These are phyloP conservation scores for Struthio camelus DNA, from an alignment of 2,113 vertebrate genomes.

Conservation along the genomic window DNA sequence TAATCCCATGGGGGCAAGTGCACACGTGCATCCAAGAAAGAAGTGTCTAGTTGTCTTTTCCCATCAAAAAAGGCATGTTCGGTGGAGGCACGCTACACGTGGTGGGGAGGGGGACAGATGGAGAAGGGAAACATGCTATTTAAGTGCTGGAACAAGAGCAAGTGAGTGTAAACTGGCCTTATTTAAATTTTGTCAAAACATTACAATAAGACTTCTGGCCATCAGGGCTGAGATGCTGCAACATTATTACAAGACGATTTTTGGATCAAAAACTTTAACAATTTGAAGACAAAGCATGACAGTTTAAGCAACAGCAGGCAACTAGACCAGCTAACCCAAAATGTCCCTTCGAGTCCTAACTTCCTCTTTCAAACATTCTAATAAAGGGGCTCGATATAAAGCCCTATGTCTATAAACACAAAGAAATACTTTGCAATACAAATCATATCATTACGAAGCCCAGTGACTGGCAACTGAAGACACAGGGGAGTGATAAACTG, in stretches of 20 bases:
- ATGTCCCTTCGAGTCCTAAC: background rate
- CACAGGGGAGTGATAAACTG: background rate
- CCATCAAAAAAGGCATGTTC: background rate
- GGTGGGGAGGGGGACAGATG: background rate
- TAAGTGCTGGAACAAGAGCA: background rate
- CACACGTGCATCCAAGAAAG: background rate
- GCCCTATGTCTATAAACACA: background rate
- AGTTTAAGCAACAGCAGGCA: background rate
- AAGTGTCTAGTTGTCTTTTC: background rate
- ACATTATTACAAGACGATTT: background rate
- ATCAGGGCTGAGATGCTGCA: background rate
- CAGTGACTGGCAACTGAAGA: background rate
- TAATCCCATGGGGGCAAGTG: background rate
- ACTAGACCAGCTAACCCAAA: background rate
- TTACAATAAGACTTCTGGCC: background rate
- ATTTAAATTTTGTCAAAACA: slow-evolving; percentile 1
- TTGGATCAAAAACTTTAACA: background rate
- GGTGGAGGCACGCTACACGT: background rate
- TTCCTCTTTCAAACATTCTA: background rate
- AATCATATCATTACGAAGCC: background rate
- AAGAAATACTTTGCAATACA: background rate
- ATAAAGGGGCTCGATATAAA: background rate
- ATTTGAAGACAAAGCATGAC: background rate
- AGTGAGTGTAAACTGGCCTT: background rate
- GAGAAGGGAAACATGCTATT: background rate